Conservation (phyloP, 2,797 vertebrate species). For the Tenualosa thibaudeaui region DNA sequence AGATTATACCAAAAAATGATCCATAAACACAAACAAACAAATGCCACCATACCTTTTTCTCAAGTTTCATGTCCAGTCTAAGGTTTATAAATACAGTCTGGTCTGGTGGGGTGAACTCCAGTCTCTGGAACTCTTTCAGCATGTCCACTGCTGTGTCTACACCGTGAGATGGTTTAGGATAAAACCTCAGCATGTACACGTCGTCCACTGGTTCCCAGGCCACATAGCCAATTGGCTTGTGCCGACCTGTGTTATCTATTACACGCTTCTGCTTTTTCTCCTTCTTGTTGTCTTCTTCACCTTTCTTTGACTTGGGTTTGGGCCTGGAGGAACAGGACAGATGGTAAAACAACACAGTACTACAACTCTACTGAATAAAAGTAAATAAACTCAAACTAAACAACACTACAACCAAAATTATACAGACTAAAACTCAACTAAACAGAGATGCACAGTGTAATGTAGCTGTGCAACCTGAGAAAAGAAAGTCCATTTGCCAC, state of each 20-base stretch:
- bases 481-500: too few species aligned
- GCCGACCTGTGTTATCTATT: conserved; percentile 66
- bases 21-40: neutral
- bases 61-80: conserved; percentile 84
- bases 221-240: conserved; percentile 69
- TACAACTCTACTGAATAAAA: too few species aligned
- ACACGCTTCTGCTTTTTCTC: conserved; percentile 54
- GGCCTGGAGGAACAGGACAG: neutral
- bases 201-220: conserved; percentile 82
- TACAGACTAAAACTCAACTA: too few species aligned
- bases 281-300: conserved; percentile 50
- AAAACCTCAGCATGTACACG: conserved; percentile 81
- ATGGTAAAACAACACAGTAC: too few species aligned
- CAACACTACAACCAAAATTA: too few species aligned
- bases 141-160: conserved; percentile 73
- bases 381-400: too few species aligned
- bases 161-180: conserved; percentile 68
- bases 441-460: too few species aligned
- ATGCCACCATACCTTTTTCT: conserved; percentile 83
- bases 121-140: conserved; percentile 82
- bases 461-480: too few species aligned
- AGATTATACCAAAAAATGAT: neutral
- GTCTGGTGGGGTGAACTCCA: conserved; percentile 81
- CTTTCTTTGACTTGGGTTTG: conserved; percentile 10
- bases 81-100: conserved; percentile 82